Evolutionary conservation across 2,113 vertebrate species (phyloP), one percentile per base, ranked within the genome.

Genomic region (Epinephelus lanceolatus): DNA sequence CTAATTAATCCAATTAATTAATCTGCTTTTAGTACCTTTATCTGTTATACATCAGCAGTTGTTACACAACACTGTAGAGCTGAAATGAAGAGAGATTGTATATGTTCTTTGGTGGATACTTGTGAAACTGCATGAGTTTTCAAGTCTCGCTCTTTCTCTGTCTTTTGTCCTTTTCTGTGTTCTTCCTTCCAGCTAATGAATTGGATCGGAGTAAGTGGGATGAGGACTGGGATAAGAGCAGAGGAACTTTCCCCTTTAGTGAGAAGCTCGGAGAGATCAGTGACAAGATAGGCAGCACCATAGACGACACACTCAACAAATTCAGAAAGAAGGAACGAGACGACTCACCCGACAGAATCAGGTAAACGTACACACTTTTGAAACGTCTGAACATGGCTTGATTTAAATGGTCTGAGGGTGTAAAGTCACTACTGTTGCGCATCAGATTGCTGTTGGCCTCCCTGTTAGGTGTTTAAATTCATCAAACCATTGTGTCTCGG

Each of bases 221-320:
- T 53, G 98, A 99, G 59, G 98, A 99, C 84, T 99, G 98, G 98
- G 98, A 99, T 91, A 97, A 97, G 85, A 98, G 93, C 93, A 96
- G 96, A 93, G 94, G 97, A 33, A 83, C 96, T 25, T 99, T 99
- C 92, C 98, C 98, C 18, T 99, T 99, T 89, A 98, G 97, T 37
- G 98, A 99, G 90, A 99, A 99, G 91, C 94, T 99, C 45, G 98
- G 98, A 17, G 98, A 99, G 87, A 97, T 99, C 84, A 97, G 97
- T 2, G 98, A 99, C 93, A 99, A 99, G 94, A 99, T 99, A 21
- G 97, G 98, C 87, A 98, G 97, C 94, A 99, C 97, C 18, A 99
- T 99, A 37, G 98, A 99, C 59, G 98, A 99, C 93, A 99, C 98
- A 45, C 96, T 99, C 93, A 98, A 96, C 96, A 98, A 98, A 93